Evolutionary conservation across 2,113 vertebrate species (phyloP).

Genomic region (Takifugu flavidus): DNA sequence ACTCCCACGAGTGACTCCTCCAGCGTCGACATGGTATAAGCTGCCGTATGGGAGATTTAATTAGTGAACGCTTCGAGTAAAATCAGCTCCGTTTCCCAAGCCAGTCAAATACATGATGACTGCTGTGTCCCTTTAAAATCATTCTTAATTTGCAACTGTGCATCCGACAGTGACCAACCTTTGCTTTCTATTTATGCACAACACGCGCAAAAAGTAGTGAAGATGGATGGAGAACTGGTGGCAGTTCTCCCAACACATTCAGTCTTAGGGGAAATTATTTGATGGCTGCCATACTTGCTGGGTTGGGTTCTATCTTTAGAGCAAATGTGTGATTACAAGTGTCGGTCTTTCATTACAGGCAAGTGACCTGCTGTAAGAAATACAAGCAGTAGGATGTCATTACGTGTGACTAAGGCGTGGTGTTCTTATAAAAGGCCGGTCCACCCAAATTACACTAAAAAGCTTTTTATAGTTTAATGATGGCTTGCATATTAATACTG

Average conservation of each 20-base stretch:
- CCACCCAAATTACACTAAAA: slow-evolving; percentile 4
- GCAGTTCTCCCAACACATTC: slow-evolving; percentile 29
- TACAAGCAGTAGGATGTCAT: slow-evolving; percentile 1
- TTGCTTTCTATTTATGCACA: slow-evolving; percentile 48
- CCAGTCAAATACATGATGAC: slow-evolving; percentile 31
- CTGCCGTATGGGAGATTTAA: slow-evolving; percentile 73
- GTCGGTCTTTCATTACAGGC: slow-evolving; percentile 66
- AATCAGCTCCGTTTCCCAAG: slow-evolving; percentile 41
- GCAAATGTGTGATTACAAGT: slow-evolving; percentile 61
- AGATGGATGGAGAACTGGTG: slow-evolving; percentile 6
- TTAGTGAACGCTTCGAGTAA: slow-evolving; percentile 61
- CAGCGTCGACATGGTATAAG: slow-evolving; percentile 55
- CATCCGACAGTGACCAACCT: slow-evolving; percentile 36
- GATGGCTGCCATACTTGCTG: slow-evolving; percentile 39
- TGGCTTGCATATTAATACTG: neutral
- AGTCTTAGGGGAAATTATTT: slow-evolving; percentile 50
- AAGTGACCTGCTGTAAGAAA: slow-evolving; percentile 42
- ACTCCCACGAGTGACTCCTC: slow-evolving; percentile 57
- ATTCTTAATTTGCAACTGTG: slow-evolving; percentile 50
- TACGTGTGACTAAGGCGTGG: slow-evolving; percentile 17
- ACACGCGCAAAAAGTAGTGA: slow-evolving; percentile 32
- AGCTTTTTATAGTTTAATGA: neutral
- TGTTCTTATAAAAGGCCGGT: neutral
- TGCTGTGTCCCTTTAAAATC: slow-evolving; percentile 43
- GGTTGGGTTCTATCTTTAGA: slow-evolving; percentile 57